Evolutionary conservation across 92 coral and sea anemone species (phyloP), one percentile per base, ranked within the genome.

Genomic region (Umimayanthus kanabou): DNA sequence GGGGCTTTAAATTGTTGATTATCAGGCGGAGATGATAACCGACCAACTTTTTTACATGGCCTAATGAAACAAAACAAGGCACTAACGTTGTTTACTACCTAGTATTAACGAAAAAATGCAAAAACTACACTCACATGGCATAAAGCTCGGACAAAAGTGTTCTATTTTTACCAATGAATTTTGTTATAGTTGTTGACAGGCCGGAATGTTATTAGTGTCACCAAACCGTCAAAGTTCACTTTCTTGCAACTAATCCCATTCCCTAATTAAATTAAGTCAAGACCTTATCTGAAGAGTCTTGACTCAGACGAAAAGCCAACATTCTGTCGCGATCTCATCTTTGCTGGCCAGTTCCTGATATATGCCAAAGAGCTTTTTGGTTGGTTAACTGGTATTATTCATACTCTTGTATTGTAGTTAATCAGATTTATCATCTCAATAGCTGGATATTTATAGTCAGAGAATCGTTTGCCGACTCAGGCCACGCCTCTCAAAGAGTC

Each of bases 201-300:
- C 6, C 42, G 87, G 87, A 83, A 83, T 83, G 87, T 83, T 8
- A 83, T 83, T 70, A 83, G 87, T 83, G 87, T 83, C 87, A 83
- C 87, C 87, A 83, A 57, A 83, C 76, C 43, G 40, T 73, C 77
- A 73, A 30, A 16, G 78, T 73, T 73, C 78, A 37, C 78, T 73
- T 39, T 75, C 45, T 70, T 55, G 26, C 37, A 64, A 43, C 87
- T 83, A 83, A 83, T 83, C 87, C 77, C 64, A 83, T 83, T 83
- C 65, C 69, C 57, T 83, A 83, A 83, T 83, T 83, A 83, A 83
- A 70, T 83, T 71, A 83, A 83, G 87, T 69, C 87, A 83, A 83
- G 87, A 83, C 87, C 28, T 83, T 83, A 83, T 83, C 87, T 67
- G 61, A 71, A 70, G 87, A 25, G 78, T 42, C 76, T 70, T 23